Base-by-base conservation (phyloP, 1,140 invertebrate species). In the Tetranychus cinnabarinus region DNA sequence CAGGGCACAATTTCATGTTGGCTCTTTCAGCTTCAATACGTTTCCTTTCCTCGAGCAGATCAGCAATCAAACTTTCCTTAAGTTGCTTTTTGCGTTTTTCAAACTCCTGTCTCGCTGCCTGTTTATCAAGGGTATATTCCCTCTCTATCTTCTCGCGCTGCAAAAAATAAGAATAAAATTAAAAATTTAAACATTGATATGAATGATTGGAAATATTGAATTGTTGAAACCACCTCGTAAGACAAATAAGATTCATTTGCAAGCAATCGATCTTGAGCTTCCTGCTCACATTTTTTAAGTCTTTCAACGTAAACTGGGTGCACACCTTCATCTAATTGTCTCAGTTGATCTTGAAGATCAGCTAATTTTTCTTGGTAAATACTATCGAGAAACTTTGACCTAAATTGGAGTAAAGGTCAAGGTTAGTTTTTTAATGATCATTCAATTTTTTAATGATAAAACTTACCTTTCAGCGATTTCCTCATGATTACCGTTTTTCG, bases 21-120 rank as follows among this genome's bases (percentile, higher is more conserved):
- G 81, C 81, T 56, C 87, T 73, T 70, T 96, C 91, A 65, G 79
- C 79, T 73, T 96, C 90, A 65, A 96, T 87, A 65, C 83, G 79
- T 66, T 84, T 83, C 67, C 83, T 78, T 68, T 92, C 92, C 64
- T 96, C 91, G 70, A 95, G 89, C 70, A 95, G 82, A 70, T 95
- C 90, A 45, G 81, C 78, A 12, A 96, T 77, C 15, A 97, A 71
- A 74, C 82, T 89, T 71, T 95, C 90, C 68, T 84, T 82, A 12
- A 97, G 73, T 70, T 95, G 90, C 65, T 86, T 78, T 70, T 91
- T 91, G 70, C 95, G 93, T 66, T 96, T 89, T 60, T 96, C 88
- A 78, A 89, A 91, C 68, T 96, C 90, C 72, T 86, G 85, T 1
- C 78, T 81, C 2, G 88, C 84, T 36, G 83, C 81, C 72, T 85